Percentiles rank a stretch among this genome's conserved stretches.
phyloP scores from a whole-genome alignment of 2,888 invertebrate genomes.

The Cheilosia urbana region DNA sequence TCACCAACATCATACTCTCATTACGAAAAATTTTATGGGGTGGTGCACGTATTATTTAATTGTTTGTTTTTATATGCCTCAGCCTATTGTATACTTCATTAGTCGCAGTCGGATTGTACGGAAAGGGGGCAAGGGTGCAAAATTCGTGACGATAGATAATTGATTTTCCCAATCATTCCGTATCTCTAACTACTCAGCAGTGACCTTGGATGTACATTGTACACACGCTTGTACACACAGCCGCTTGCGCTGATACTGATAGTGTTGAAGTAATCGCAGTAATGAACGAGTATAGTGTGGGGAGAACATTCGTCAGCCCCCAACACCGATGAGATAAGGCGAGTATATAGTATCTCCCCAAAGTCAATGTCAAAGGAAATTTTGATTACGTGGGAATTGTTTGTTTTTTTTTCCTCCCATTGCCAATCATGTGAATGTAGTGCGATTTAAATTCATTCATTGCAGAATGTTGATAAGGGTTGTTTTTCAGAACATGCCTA shows the following conservation, averaged over 20 bases:
- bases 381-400: slow-evolving; percentile 42
- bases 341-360: slow-evolving; percentile 46
- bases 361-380: slow-evolving; percentile 73
- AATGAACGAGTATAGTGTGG: slow-evolving; percentile 24
- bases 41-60: slow-evolving; percentile 13
- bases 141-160: slow-evolving; percentile 71
- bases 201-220: slow-evolving; percentile 45
- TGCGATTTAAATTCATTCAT: slow-evolving; percentile 50
- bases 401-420: background rate
- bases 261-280: slow-evolving; percentile 36
- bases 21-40: background rate
- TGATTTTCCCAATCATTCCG: slow-evolving; percentile 62
- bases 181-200: slow-evolving; percentile 41
- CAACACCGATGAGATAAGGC: slow-evolving; percentile 59
- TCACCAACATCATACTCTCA: slow-evolving; percentile 39
- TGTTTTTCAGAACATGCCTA: background rate
- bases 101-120: background rate
- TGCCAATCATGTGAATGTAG: slow-evolving; percentile 6
- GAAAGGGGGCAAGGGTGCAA: slow-evolving; percentile 3
- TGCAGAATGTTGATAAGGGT: slow-evolving; percentile 35
- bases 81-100: background rate
- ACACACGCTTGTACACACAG: slow-evolving; percentile 5
- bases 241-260: slow-evolving; percentile 19
- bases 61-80: background rate
- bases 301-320: slow-evolving; percentile 47